phyloP scores from a whole-genome alignment of 2,888 invertebrate genomes.

The Spicauda simplicius region DNA sequence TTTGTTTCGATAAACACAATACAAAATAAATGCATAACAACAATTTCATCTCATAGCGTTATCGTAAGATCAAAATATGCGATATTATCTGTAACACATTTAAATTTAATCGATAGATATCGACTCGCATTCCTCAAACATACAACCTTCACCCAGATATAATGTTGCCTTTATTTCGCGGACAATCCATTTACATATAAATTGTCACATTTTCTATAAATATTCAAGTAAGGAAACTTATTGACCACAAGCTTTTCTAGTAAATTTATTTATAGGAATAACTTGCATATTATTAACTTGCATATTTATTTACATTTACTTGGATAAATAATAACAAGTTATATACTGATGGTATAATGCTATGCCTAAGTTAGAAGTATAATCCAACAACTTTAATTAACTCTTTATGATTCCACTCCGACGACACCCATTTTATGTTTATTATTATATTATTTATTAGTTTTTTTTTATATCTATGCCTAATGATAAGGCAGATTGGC shows the following conservation, averaged over 20 bases:
- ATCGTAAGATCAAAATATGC: constrained; percentile 1
- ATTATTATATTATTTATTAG: too few relatives aligned
- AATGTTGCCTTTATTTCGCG: constrained; percentile 52
- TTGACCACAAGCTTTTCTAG: background rate
- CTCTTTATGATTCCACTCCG: too few relatives aligned
- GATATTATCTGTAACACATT: constrained; percentile 18
- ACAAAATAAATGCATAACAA: too few relatives aligned
- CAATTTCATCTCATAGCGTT: background rate
- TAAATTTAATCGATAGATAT: constrained; percentile 21
- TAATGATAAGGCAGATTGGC: too few relatives aligned
- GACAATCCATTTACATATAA: constrained; percentile 56
- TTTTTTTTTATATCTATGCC: too few relatives aligned
- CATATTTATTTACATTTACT: background rate
- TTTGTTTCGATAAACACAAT: too few relatives aligned
- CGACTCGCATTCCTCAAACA: constrained; percentile 37
- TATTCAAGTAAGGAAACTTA: constrained; percentile 9
- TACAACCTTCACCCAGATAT: constrained; percentile 41
- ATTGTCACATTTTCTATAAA: constrained; percentile 51
- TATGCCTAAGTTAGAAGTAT: too few relatives aligned
- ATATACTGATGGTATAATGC: too few relatives aligned
- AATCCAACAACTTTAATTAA: too few relatives aligned
- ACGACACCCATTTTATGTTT: too few relatives aligned
- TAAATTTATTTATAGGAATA: background rate
- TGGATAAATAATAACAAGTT: too few relatives aligned
- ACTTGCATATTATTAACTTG: background rate